These are phyloP conservation scores for Lithophane socia DNA, from an alignment of 2,888 invertebrate genomes.

Conservation along the genomic window DNA sequence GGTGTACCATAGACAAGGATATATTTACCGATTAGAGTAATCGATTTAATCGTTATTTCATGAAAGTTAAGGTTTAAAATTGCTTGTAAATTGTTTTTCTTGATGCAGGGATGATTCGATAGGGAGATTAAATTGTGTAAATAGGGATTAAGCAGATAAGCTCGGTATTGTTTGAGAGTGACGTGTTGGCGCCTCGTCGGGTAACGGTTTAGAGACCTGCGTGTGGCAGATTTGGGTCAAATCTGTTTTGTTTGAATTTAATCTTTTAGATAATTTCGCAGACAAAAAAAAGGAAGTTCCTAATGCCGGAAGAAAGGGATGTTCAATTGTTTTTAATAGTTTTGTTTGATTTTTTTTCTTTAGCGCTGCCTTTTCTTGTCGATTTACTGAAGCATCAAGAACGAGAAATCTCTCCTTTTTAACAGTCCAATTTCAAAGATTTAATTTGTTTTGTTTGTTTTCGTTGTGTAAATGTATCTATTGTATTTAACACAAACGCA, in stretches of 20 bases:
- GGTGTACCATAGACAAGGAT: conserved; percentile 75
- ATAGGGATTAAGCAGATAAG: conserved; percentile 89
- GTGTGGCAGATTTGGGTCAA: conserved; percentile 82
- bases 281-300: conserved; percentile 36
- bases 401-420: background rate
- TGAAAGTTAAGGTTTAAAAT: conserved; percentile 79
- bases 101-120: conserved; percentile 70
- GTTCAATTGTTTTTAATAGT: background rate
- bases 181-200: conserved; percentile 83
- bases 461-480: background rate
- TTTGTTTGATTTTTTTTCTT: background rate
- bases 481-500: background rate
- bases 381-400: background rate
- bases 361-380: conserved; percentile 12
- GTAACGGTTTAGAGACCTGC: conserved; percentile 72
- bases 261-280: conserved; percentile 50
- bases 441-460: background rate
- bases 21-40: conserved; percentile 64
- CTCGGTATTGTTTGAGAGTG: conserved; percentile 83
- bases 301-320: conserved; percentile 23
- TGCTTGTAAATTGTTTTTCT: conserved; percentile 66
- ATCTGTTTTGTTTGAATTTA: conserved; percentile 58
- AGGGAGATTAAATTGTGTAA: conserved; percentile 89
- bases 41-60: conserved; percentile 72
- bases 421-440: background rate